phyloP scores from a whole-genome alignment of 2,888 invertebrate species.

The Dryomyza anilis region DNA sequence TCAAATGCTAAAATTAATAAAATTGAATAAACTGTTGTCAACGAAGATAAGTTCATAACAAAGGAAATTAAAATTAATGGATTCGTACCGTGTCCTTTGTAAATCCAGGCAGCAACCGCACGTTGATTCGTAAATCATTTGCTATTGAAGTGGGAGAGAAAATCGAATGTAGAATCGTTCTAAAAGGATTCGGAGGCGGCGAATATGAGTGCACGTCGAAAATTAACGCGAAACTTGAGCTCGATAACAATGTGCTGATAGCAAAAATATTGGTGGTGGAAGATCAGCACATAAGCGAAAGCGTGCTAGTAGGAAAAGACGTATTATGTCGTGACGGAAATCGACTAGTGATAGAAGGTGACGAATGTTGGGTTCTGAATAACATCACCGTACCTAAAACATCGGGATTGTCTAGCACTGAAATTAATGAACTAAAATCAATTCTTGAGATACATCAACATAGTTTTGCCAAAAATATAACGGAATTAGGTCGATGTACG shows the following conservation, averaged over 20 bases:
- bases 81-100: conserved; percentile 11
- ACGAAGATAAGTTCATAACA: conserved; percentile 16
- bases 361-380: not conserved
- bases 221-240: no score
- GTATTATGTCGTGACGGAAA: no score
- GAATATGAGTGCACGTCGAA: no score
- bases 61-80: conserved; percentile 20
- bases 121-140: conserved; percentile 15
- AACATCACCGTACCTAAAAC: not conserved
- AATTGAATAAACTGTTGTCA: conserved; percentile 16
- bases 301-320: no score
- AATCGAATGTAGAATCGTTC: not conserved
- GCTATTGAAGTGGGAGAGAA: not conserved
- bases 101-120: conserved; percentile 9
- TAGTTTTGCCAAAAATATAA: conserved; percentile 16
- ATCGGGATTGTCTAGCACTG: conserved; percentile 21
- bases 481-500: conserved; percentile 24
- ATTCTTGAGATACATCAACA: conserved; percentile 1
- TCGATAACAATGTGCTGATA: no score
- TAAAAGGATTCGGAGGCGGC: no score
- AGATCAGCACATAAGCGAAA: no score
- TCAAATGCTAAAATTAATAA: conserved; percentile 10
- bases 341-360: no score
- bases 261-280: no score
- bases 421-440: not conserved